These are phyloP conservation scores for Rhagium mordax DNA, from an alignment of 2,888 invertebrate genomes.

Conservation along the genomic window DNA sequence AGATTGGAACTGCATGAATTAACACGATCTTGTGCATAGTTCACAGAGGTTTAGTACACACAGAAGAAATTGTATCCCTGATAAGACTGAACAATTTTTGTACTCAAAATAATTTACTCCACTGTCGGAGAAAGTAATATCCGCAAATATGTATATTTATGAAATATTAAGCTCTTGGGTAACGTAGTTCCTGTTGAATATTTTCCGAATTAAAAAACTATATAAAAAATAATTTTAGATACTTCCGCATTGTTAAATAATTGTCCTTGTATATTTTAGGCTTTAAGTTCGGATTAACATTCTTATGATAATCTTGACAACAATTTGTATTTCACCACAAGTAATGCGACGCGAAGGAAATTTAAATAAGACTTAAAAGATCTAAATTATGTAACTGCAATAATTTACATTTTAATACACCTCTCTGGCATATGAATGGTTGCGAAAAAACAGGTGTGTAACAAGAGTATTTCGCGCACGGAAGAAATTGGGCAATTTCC, in stretches of 20 bases:
- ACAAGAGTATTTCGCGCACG: not conserved
- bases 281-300: not conserved
- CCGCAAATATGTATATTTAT: too few relatives aligned
- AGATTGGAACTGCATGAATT: too few relatives aligned
- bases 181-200: too few relatives aligned
- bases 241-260: not conserved
- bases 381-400: slow-evolving; percentile 11
- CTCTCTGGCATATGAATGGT: not conserved
- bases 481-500: slow-evolving; percentile 25
- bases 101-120: too few relatives aligned
- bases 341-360: not conserved
- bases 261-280: not conserved
- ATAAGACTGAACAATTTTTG: too few relatives aligned
- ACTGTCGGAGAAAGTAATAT: too few relatives aligned
- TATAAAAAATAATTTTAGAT: too few relatives aligned
- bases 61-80: too few relatives aligned
- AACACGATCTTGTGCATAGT: too few relatives aligned
- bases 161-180: too few relatives aligned
- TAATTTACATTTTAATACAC: not conserved
- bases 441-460: not conserved
- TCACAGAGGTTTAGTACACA: too few relatives aligned
- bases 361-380: not conserved
- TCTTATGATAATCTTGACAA: slow-evolving; percentile 9
- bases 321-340: not conserved
- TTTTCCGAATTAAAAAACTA: too few relatives aligned